phyloP scores from a whole-genome alignment of 2,113 vertebrate species.

The Carassius gibelio region DNA sequence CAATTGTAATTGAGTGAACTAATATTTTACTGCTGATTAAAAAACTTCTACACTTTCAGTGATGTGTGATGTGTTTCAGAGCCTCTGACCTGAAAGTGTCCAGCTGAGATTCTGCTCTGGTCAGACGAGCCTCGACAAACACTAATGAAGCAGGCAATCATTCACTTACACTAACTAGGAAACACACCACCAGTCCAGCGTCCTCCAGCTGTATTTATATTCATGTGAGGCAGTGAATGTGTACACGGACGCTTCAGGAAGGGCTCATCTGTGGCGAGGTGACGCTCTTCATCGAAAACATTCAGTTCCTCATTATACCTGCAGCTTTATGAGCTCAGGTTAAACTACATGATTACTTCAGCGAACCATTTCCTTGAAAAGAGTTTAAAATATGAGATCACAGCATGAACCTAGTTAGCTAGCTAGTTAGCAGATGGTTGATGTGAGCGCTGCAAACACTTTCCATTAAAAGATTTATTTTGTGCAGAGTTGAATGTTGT shows the following conservation, averaged over 20 bases:
- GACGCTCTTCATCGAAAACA: too few relatives aligned
- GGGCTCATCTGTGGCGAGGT: too few relatives aligned
- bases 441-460: background rate
- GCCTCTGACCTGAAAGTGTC: too few relatives aligned
- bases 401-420: too few relatives aligned
- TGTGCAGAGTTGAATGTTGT: background rate
- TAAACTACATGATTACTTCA: background rate
- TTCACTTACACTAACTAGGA: background rate
- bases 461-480: background rate
- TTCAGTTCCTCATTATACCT: background rate
- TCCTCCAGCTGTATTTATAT: too few relatives aligned
- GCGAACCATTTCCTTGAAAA: background rate
- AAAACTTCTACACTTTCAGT: background rate
- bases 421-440: too few relatives aligned
- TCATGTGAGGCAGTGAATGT: background rate
- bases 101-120: too few relatives aligned
- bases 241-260: too few relatives aligned
- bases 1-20: background rate
- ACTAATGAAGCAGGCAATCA: background rate
- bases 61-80: background rate
- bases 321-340: background rate
- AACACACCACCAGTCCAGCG: background rate
- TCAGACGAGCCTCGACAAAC: too few relatives aligned
- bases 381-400: background rate
- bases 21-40: background rate